These are phyloP conservation scores for Habroteleia sp. DNA, from an alignment of 2,888 invertebrate species.

Conservation along the genomic window DNA sequence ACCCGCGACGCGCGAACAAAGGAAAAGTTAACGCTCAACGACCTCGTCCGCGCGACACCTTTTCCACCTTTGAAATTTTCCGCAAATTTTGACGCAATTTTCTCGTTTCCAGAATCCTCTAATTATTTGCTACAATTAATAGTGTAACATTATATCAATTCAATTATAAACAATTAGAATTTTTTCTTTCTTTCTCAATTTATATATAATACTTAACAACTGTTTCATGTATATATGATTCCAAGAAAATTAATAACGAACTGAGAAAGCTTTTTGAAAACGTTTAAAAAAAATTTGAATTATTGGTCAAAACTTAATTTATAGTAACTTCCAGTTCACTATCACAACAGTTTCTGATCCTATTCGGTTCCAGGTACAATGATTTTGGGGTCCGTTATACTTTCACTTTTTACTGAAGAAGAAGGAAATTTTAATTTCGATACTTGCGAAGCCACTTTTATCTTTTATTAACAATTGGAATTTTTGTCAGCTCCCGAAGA, in stretches of 20 bases:
- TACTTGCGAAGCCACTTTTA: not conserved
- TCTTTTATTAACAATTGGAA: not conserved
- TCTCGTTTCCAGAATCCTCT: no score
- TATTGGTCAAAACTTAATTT: no score
- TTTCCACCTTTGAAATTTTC: conserved; percentile 33
- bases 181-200: no score
- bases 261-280: not conserved
- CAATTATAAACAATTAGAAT: no score
- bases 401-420: conserved; percentile 11
- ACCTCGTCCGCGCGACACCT: conserved; percentile 27
- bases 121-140: no score
- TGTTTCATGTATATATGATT: no score
- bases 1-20: conserved; percentile 35
- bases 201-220: no score
- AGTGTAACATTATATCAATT: no score
- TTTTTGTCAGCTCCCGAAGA: not conserved
- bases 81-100: no score
- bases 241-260: no score
- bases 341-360: not conserved
- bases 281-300: not conserved
- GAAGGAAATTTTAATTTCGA: not conserved
- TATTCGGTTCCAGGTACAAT: not conserved
- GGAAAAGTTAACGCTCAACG: conserved; percentile 39
- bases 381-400: conserved; percentile 6
- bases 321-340: no score